A percentile compares a stretch with the other conserved stretches of the same genome.
phyloP scores from a whole-genome alignment of 2,888 invertebrate genomes.

The Lasioglossum zephyrum region DNA sequence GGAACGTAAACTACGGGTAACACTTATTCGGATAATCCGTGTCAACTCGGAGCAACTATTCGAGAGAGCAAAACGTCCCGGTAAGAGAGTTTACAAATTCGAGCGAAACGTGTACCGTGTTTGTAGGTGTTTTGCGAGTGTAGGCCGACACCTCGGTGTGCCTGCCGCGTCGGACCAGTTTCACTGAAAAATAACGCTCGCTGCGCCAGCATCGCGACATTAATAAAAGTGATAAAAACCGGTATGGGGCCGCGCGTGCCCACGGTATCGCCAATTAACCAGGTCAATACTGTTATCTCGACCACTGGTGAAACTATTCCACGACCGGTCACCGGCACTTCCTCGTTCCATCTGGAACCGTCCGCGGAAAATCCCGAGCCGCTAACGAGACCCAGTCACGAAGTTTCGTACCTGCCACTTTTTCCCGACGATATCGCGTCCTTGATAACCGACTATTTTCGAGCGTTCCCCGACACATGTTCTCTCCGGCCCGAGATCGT shows the following conservation, averaged over 20 bases:
- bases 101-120: background rate
- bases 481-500: background rate
- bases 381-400: constrained; percentile 39
- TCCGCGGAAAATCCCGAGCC: background rate
- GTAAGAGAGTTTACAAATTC: background rate
- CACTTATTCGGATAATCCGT: background rate
- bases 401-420: constrained; percentile 13
- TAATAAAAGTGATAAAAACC: background rate
- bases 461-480: background rate
- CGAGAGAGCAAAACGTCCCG: background rate
- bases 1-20: background rate
- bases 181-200: background rate
- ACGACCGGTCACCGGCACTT: constrained; percentile 5
- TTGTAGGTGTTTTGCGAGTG: background rate
- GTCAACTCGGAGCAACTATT: background rate
- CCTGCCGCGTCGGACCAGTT: background rate
- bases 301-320: constrained; percentile 64
- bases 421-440: constrained; percentile 17
- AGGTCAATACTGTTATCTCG: constrained; percentile 73
- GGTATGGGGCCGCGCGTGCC: constrained; percentile 44
- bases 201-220: background rate
- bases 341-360: constrained; percentile 5
- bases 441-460: constrained; percentile 21
- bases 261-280: constrained; percentile 64
- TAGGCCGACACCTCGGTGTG: background rate